Evolutionary conservation across 2,113 vertebrate genomes (phyloP).

Genomic region (Hippocampus comes): DNA sequence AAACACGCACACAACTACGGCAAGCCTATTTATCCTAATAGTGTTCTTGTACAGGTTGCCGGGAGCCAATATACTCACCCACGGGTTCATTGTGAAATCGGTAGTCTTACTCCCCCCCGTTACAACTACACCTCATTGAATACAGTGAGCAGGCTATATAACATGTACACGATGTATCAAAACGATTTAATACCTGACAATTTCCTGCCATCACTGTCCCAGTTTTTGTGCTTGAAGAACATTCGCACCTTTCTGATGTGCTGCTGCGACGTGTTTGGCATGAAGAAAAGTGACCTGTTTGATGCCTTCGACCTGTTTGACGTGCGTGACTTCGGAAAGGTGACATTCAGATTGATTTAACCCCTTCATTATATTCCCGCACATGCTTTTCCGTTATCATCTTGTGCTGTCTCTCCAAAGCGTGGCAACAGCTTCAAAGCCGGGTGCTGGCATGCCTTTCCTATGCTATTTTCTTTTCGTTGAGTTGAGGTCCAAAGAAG

Average conservation of each 20-base stretch:
- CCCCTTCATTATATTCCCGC: not conserved
- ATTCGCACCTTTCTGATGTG: constrained; percentile 88
- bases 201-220: not conserved
- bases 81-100: too few species aligned
- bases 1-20: not conserved
- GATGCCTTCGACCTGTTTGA: constrained; percentile 95
- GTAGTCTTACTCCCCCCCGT: too few species aligned
- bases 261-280: constrained; percentile 84
- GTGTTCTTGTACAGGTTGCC: too few species aligned
- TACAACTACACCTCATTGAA: too few species aligned
- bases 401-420: not conserved
- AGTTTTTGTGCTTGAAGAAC: constrained; percentile 98
- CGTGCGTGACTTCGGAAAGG: constrained; percentile 94
- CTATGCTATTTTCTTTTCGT: constrained; percentile 42
- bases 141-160: too few species aligned
- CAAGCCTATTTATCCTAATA: too few species aligned
- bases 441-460: constrained; percentile 15
- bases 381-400: not conserved
- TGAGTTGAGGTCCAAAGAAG: constrained; percentile 54
- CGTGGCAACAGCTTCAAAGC: not conserved
- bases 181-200: not conserved
- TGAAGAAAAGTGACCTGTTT: constrained; percentile 93
- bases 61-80: too few species aligned
- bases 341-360: constrained; percentile 47
- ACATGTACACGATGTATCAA: too few species aligned